Evolutionary conservation across 2,113 vertebrate genomes (phyloP), one percentile per base, ranked within the genome.

Genomic region (Cavia porcellus): DNA sequence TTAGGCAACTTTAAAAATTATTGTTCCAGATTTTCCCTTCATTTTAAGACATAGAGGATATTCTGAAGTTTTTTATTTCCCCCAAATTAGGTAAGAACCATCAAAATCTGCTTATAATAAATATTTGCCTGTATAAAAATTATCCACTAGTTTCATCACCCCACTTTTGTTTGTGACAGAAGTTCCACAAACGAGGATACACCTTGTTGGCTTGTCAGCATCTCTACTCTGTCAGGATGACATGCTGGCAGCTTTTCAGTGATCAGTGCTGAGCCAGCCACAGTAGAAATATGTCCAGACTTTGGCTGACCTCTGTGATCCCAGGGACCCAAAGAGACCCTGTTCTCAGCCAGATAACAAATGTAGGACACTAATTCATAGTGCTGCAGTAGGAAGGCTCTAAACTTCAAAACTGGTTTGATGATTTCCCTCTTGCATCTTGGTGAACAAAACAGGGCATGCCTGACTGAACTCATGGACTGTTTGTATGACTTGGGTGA

Each of bases 181-280:
- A 95, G 42, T 82, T 96, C 72, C 77, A 57, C 55, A 57, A 59
- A 92, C 42, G 94, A 47, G 90, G 95, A 94, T 93, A 88, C 86
- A 90, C 25, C 81, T 91, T 87, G 59, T 72, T 96, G 92, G 42
- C 79, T 96, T 97, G 47, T 96, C 94, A 42, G 75, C 92, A n/a
- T 83, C 66, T 95, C 80, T 9, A 2, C 74, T 97, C 95, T 55
- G 87, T 97, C 87, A 59, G 35, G 70, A 83, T 94, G 95, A 97
- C 90, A 97, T n/a, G 86, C 92, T 97, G 96, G 84, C 92, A 97
- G 87, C 64, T 96, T 95, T 92, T 93, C 80, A 95, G 93, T 90
- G 84, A 93, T 95, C 75, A 74, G 13, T 81, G 72, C 85, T 90
- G 74, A 92, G 74, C 92, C 85, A 52, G 52, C 77, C 38, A 74